phyloP scores from a whole-genome alignment of 2,113 vertebrate genomes.

The Dendrocopos noguchii region DNA sequence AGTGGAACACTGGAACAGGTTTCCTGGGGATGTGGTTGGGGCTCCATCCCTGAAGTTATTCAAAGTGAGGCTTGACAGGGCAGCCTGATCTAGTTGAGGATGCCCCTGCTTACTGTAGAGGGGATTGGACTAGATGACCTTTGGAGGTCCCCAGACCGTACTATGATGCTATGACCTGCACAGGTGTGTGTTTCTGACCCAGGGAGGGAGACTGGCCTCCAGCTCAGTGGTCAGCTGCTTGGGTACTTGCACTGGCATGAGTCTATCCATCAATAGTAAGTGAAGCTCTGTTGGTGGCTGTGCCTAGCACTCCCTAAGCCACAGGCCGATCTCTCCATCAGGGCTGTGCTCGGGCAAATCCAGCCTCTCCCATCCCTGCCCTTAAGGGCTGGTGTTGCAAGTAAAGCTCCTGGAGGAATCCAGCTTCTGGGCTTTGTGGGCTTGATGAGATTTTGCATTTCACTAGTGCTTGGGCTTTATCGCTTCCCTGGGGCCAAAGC shows the following conservation, averaged over 20 bases:
- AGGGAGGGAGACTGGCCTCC: neutral
- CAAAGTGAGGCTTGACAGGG: no score
- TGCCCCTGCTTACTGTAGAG: no score
- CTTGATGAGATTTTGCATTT: neutral
- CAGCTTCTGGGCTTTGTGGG: neutral
- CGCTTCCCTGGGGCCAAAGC: neutral
- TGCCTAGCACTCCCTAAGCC: neutral
- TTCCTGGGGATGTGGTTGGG: no score
- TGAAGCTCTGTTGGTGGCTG: neutral
- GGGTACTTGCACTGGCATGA: neutral
- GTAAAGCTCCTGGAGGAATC: neutral
- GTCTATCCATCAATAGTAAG: neutral
- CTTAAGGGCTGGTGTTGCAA: neutral
- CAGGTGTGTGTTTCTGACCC: neutral
- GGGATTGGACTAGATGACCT: no score
- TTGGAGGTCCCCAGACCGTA: no score
- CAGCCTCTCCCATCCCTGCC: neutral
- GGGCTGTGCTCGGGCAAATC: neutral
- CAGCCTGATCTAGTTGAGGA: no score
- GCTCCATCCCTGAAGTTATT: no score
- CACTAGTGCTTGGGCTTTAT: neutral
- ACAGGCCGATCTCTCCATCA: rapidly evolving
- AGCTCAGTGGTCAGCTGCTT: neutral
- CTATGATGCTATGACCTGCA: no score
- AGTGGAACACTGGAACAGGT: no score